These are phyloP conservation scores for Marmota flaviventris DNA, from an alignment of 2,113 vertebrate species.

Conservation along the genomic window DNA sequence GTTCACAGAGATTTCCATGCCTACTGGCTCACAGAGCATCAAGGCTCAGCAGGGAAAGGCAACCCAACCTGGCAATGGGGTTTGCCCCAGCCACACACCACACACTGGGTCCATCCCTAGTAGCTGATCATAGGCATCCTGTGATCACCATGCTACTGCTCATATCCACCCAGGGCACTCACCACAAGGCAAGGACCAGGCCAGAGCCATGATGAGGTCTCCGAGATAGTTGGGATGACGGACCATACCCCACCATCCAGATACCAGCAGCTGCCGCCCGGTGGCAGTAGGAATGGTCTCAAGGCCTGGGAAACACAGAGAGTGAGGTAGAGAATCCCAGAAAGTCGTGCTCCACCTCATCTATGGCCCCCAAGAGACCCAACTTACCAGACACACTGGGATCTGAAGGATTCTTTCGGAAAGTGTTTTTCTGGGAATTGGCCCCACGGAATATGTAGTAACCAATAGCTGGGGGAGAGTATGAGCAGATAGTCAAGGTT, in stretches of 20 bases:
- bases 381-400: conserved; percentile 90
- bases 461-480: conserved; percentile 87
- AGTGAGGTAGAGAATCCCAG: not conserved
- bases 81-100: not conserved
- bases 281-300: conserved; percentile 94
- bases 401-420: conserved; percentile 93
- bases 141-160: not conserved
- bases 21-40: not conserved
- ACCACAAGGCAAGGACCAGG: conserved; percentile 96
- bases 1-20: not conserved
- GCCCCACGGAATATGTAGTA: conserved; percentile 94
- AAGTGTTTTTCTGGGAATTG: conserved; percentile 96
- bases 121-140: not conserved
- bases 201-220: conserved; percentile 95
- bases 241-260: conserved; percentile 96
- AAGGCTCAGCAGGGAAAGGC: not conserved
- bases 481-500: not conserved
- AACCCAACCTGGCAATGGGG: not conserved
- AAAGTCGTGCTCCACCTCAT: conserved; percentile 27
- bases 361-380: not conserved
- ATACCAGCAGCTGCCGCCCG: conserved; percentile 92
- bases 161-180: conserved; percentile 74
- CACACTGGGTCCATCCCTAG: not conserved
- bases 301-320: conserved; percentile 85
- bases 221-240: conserved; percentile 96